Evolutionary conservation across 1,140 invertebrate genomes (phyloP).

Genomic region (Dendroctonus valens): DNA sequence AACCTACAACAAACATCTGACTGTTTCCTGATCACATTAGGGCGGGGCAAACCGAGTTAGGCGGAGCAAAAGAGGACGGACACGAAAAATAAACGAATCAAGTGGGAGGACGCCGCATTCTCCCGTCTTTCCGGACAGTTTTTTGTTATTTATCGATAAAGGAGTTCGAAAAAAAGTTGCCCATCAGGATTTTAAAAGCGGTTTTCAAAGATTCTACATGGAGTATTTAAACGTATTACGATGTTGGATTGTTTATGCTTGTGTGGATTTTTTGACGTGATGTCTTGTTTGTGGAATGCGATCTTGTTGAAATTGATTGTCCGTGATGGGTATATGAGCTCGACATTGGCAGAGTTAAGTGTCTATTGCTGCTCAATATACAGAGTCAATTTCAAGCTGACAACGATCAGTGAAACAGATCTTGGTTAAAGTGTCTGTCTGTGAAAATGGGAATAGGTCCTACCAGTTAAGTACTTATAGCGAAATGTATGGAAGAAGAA

Average conservation of each 20-base stretch:
- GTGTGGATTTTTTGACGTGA: conserved; percentile 41
- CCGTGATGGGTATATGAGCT: conserved; percentile 13
- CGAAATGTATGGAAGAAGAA: too few species aligned
- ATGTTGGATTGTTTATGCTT: conserved; percentile 29
- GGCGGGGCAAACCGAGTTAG: conserved; percentile 40
- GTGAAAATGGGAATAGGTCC: neutral
- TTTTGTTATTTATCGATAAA: conserved; percentile 43
- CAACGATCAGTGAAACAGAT: neutral
- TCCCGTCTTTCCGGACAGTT: conserved; percentile 31
- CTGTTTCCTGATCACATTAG: conserved; percentile 28
- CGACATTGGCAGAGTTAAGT: conserved; percentile 4
- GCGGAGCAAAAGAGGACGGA: conserved; percentile 24
- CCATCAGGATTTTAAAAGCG: conserved; percentile 16
- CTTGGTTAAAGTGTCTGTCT: too few species aligned
- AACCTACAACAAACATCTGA: conserved; percentile 47
- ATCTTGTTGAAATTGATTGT: conserved; percentile 28
- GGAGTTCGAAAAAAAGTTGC: conserved; percentile 29
- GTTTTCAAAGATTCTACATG: conserved; percentile 21
- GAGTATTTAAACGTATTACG: conserved; percentile 31
- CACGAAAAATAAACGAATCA: conserved; percentile 34
- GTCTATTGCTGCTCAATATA: conserved; percentile 10
- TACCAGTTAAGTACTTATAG: too few species aligned
- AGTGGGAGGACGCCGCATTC: conserved; percentile 31
- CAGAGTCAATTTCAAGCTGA: conserved; percentile 3
- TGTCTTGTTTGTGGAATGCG: conserved; percentile 43